Base-by-base conservation (phyloP, 2,113 vertebrate genomes). In the Gasterosteus aculeatus region DNA sequence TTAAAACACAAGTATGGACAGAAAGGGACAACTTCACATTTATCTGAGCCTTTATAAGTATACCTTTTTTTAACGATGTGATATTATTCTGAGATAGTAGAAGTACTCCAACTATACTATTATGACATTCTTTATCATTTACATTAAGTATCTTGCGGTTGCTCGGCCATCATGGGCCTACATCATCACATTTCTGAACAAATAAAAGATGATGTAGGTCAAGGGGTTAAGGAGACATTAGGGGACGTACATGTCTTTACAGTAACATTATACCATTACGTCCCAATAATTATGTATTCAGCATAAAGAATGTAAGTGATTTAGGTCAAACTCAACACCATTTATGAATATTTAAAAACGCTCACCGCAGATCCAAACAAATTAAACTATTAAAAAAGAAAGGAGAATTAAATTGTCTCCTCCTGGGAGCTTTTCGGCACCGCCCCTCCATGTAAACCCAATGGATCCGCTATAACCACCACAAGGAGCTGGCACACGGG, bases 401-500 rank as follows among this genome's bases (percentile, higher is more conserved):
- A 58, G 51, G 51, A 49, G 19, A 68, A 76, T 84, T 62, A 33
- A 85, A 76, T 82, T 84, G 78, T 83, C 79, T 64, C 71, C 78
- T 80, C 80, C 59, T 72, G 72, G 84, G 54, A 78, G 78, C 77
- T 79, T 81, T 75, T 85, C 74, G 83, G 77, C 75, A 76, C 82
- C 83, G 69, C 76, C 77, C 91, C 83, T 86, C 78, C 84, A 80
- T 86, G 89, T 88, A 87, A 91, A 92, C 87, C 76, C 85, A 90
- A 90, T 85, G 75, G 88, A 93, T 82, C 75, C 80, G 80, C 67
- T 81, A 57, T 53, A 85, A 90, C 69, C 72, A 64, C 67, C 72
- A 84, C 84, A 90, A 91, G 86, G 87, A 90, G 82, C 87, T 89
- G 81, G 80, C 82, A 87, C 80, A 85, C 80, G 86, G 89, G 84